phyloP scores from a whole-genome alignment of 2,113 vertebrate genomes.

The Symphodus melops region DNA sequence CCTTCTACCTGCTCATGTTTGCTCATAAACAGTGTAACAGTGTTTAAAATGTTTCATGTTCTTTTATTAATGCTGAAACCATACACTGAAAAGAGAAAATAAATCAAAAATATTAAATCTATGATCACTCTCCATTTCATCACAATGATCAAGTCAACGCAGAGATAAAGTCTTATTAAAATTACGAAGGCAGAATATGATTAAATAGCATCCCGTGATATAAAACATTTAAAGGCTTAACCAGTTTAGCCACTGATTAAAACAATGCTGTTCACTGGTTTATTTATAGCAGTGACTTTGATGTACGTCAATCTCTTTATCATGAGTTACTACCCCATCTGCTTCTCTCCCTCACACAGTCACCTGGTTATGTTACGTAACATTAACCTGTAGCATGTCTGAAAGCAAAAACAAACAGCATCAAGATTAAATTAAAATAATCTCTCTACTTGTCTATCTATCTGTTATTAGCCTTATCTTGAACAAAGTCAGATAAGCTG shows the following conservation, averaged over 20 bases:
- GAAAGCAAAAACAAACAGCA: conserved; percentile 42
- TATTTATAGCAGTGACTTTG: background rate
- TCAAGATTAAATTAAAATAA: conserved; percentile 35
- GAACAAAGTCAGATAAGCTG: background rate
- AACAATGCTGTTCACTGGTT: background rate
- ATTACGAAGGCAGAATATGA: too few species aligned
- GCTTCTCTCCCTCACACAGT: background rate
- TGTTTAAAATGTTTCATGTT: too few species aligned
- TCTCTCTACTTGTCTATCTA: background rate
- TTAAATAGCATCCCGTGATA: too few species aligned
- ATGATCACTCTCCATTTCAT: background rate
- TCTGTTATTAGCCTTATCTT: conserved; percentile 28
- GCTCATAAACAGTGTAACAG: too few species aligned
- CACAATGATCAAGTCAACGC: background rate
- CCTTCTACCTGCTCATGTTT: too few species aligned
- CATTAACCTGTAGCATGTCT: conserved; percentile 5
- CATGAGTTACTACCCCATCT: conserved; percentile 1
- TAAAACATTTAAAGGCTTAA: too few species aligned
- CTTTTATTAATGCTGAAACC: too few species aligned
- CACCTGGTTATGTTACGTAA: conserved; percentile 26
- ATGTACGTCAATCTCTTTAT: conserved; percentile 3
- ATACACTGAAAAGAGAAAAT: too few species aligned
- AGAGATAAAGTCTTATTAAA: background rate
- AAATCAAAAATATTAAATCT: too few species aligned
- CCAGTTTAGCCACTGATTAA: too few species aligned